Conservation (phyloP, 2,113 vertebrate species). For the Onychorhynchus coronatus region DNA sequence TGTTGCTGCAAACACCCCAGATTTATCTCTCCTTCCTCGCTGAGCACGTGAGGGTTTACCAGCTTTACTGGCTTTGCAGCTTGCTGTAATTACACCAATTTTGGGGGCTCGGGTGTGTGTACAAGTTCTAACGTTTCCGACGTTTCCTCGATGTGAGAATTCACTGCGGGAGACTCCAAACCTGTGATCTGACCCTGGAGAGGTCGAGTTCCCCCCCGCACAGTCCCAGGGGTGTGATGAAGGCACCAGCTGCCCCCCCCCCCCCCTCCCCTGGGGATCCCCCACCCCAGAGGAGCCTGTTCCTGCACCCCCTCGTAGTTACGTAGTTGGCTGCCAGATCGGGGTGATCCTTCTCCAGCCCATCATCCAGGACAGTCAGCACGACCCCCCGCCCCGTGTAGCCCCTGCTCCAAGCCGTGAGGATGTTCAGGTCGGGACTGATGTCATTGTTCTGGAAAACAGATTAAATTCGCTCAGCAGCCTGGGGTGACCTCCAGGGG, state of each 20-base stretch:
- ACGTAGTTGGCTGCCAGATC: slow-evolving; percentile 92
- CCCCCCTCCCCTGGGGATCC: background rate
- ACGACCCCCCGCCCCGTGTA: slow-evolving; percentile 89
- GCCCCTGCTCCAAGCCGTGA: slow-evolving; percentile 88
- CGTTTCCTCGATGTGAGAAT: background rate
- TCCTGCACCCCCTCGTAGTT: background rate
- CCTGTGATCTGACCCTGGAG: background rate
- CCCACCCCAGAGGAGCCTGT: rapidly evolving
- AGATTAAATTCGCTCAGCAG: background rate
- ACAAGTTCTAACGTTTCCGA: background rate
- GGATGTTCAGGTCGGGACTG: slow-evolving; percentile 87
- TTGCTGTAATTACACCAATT: background rate
- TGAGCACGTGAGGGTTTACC: background rate
- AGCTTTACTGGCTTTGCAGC: slow-evolving; percentile 27
- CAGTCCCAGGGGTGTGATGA: rapidly evolving
- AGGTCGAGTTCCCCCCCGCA: background rate
- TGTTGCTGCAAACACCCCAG: rapidly evolving
- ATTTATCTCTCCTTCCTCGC: rapidly evolving
- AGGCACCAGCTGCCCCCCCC: background rate
- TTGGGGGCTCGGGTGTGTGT: background rate
- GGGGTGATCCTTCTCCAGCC: slow-evolving; percentile 94
- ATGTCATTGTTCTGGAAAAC: slow-evolving; percentile 78
- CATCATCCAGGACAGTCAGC: slow-evolving; percentile 91
- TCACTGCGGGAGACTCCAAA: background rate
- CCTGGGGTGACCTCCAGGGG: background rate